These are phyloP conservation scores for Fissipunctia ypsillon DNA, from an alignment of 2,888 invertebrate species.

Conservation along the genomic window DNA sequence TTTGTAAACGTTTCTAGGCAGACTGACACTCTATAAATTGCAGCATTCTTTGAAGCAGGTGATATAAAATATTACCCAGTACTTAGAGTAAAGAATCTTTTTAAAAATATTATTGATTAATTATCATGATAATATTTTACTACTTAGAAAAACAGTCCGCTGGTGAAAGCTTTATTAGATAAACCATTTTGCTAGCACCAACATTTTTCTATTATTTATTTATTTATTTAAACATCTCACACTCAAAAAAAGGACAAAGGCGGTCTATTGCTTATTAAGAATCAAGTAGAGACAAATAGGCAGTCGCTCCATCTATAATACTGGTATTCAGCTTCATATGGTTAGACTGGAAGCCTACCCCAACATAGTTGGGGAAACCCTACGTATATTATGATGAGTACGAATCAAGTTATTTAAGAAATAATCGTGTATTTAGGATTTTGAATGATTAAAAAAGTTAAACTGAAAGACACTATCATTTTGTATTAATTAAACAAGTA, in stretches of 20 bases:
- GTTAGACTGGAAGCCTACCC: background rate
- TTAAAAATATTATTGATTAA: background rate
- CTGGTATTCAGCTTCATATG: background rate
- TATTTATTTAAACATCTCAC: too few species aligned
- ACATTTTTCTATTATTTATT: too few species aligned
- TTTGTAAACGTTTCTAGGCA: constrained; percentile 52
- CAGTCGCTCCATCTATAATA: too few species aligned
- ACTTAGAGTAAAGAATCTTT: background rate
- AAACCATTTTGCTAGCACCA: background rate
- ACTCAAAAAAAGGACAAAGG: too few species aligned
- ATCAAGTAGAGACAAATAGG: background rate
- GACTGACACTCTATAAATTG: constrained; percentile 51
- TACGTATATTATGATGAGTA: background rate
- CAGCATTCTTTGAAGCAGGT: constrained; percentile 34
- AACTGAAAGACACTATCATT: background rate
- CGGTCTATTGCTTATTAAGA: background rate
- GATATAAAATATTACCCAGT: constrained; percentile 24
- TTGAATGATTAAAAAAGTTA: background rate
- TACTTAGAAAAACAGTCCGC: background rate
- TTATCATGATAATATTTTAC: background rate
- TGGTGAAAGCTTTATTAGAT: background rate
- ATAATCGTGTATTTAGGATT: background rate
- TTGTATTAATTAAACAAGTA: background rate
- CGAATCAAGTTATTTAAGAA: background rate
- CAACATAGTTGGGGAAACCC: background rate